A percentile compares a stretch with the other conserved stretches of the same genome.
Conservation (phyloP, 92 coral and sea anemone genomes). For the Heteractis magnifica region DNA sequence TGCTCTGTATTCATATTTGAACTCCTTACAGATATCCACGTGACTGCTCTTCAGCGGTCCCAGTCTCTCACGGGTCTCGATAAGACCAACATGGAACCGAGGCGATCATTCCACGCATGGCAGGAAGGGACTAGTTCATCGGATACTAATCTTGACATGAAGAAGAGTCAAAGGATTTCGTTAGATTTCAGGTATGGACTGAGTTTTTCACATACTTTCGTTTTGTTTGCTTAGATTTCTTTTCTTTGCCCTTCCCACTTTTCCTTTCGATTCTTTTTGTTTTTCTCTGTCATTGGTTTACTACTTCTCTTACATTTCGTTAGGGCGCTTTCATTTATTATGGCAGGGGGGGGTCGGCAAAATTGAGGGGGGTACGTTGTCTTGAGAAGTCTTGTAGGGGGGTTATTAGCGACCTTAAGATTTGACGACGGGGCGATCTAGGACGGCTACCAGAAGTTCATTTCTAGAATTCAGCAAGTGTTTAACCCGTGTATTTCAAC, state of each 20-base stretch:
- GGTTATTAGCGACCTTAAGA: too few species aligned
- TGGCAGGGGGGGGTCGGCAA: too few species aligned
- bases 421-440: too few species aligned
- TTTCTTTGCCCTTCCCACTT: neutral
- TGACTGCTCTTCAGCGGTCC: constrained; percentile 73
- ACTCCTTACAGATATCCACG: constrained; percentile 50
- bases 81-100: constrained; percentile 52
- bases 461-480: too few species aligned
- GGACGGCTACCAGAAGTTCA: too few species aligned
- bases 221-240: neutral
- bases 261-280: neutral
- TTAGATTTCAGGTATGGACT: constrained; percentile 65
- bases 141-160: constrained; percentile 58
- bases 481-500: too few species aligned
- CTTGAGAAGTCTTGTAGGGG: too few species aligned
- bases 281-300: neutral
- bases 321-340: too few species aligned
- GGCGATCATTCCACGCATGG: constrained; percentile 89
- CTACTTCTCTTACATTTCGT: neutral
- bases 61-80: constrained; percentile 85
- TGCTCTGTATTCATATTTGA: neutral
- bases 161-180: constrained; percentile 64
- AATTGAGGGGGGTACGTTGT: too few species aligned
- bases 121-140: constrained; percentile 73
- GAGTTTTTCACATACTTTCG: neutral